phyloP scores from a whole-genome alignment of 2,888 invertebrate species.

The Anorthoa munda region DNA sequence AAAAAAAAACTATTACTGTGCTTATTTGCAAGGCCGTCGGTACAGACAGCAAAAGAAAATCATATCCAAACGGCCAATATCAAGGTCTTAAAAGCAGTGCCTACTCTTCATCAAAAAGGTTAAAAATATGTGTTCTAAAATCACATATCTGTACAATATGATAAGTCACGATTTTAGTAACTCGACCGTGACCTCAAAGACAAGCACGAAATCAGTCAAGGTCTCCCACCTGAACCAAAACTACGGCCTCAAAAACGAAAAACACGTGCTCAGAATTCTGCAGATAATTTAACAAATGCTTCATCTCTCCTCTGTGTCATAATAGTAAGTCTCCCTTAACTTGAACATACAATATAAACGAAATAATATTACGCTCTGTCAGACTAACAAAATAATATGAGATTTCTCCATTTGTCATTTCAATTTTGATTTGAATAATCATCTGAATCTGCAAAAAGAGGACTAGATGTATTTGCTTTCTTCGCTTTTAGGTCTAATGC shows the following conservation, averaged over 20 bases:
- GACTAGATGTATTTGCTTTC: conserved; percentile 5
- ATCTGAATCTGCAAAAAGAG: conserved; percentile 25
- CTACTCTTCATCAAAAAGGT: not conserved
- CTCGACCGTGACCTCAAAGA: not conserved
- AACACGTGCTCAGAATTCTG: conserved; percentile 34
- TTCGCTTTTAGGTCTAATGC: conserved; percentile 18
- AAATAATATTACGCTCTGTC: conserved; percentile 38
- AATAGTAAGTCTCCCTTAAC: conserved; percentile 38
- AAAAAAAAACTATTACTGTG: too few relatives aligned
- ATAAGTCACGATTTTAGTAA: not conserved
- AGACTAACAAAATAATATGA: conserved; percentile 55
- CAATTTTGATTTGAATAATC: conserved; percentile 46
- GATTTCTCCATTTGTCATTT: conserved; percentile 55
- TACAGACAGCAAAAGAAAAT: not conserved
- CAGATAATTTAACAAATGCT: conserved; percentile 33
- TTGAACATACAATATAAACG: conserved; percentile 54
- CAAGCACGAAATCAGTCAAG: conserved; percentile 11
- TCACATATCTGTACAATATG: not conserved
- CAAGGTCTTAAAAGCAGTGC: not conserved
- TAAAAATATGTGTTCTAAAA: not conserved
- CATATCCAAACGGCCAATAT: not conserved
- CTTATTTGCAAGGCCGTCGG: not conserved
- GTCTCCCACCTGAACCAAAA: conserved; percentile 15
- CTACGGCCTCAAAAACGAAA: conserved; percentile 23
- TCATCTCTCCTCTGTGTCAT: conserved; percentile 25